Percentiles rank a stretch among this genome's conserved stretches.
Evolutionary conservation across 2,888 invertebrate species (phyloP).

Genomic region (Drosophila greeni): DNA sequence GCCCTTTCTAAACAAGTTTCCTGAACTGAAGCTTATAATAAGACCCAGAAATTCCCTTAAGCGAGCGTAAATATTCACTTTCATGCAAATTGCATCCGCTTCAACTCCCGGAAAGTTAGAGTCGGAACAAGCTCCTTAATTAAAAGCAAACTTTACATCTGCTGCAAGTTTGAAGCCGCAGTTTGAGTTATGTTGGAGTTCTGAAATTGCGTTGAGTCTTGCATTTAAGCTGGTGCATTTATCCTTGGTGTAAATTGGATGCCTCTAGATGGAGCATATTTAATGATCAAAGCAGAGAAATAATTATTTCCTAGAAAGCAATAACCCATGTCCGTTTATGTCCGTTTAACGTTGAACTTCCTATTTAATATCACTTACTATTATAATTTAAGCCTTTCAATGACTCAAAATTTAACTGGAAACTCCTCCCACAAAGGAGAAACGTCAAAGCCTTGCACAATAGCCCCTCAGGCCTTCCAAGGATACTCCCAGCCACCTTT

Average conservation of each 20-base stretch:
- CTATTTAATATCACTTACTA: neutral
- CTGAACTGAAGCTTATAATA: too few species aligned
- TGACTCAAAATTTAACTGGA: neutral
- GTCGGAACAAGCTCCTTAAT: conserved; percentile 9
- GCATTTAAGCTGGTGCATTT: conserved; percentile 4
- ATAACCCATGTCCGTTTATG: neutral
- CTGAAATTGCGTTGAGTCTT: conserved; percentile 4
- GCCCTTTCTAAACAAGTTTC: too few species aligned
- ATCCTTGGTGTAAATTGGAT: conserved; percentile 13
- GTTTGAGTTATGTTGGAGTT: conserved; percentile 32
- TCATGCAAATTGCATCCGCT: neutral
- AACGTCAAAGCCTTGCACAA: conserved; percentile 1
- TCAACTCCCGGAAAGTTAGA: conserved; percentile 1
- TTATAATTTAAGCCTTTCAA: neutral
- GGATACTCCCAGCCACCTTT: conserved; percentile 31
- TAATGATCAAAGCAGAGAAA: too few species aligned
- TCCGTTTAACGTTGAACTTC: neutral
- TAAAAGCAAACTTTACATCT: conserved; percentile 26
- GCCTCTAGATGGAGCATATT: neutral
- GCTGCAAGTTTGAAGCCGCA: conserved; percentile 32
- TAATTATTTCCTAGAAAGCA: too few species aligned
- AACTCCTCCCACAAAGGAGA: neutral
- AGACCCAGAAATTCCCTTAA: neutral
- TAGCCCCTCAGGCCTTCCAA: conserved; percentile 20
- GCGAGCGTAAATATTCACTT: neutral